These are phyloP conservation scores for Yoshiicerus persimilis DNA, from an alignment of 1,140 invertebrate species.

Conservation along the genomic window DNA sequence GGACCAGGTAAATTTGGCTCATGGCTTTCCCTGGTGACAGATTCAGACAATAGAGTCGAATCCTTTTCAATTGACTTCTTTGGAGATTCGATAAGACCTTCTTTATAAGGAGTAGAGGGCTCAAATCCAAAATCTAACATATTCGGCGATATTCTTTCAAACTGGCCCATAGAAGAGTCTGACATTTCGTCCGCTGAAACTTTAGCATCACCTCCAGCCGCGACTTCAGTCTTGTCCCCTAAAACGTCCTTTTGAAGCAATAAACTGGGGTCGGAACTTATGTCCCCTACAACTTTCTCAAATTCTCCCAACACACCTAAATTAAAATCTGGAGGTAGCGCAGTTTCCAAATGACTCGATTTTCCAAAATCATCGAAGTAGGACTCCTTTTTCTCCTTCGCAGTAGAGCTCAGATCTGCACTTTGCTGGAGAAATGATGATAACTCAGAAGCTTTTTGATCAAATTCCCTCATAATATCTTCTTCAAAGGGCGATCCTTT, in stretches of 20 bases:
- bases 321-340: background rate
- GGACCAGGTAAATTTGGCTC: background rate
- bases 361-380: background rate
- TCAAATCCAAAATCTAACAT: conserved; percentile 33
- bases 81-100: background rate
- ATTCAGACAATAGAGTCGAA: background rate
- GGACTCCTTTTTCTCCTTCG: background rate
- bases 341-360: background rate
- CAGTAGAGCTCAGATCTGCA: background rate
- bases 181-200: background rate
- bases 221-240: conserved; percentile 13
- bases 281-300: background rate
- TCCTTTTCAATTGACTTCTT: background rate
- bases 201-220: background rate
- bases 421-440: conserved; percentile 39
- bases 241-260: background rate
- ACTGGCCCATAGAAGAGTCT: conserved; percentile 15
- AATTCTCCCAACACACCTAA: background rate
- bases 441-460: conserved; percentile 39
- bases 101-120: background rate
- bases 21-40: background rate
- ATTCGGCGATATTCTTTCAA: conserved; percentile 33
- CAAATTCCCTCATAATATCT: conserved; percentile 38
- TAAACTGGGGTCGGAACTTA: background rate
- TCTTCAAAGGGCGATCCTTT: conserved; percentile 33